Conservation (phyloP, 2,888 invertebrate genomes). For the Scaptomyza caliginosa region DNA sequence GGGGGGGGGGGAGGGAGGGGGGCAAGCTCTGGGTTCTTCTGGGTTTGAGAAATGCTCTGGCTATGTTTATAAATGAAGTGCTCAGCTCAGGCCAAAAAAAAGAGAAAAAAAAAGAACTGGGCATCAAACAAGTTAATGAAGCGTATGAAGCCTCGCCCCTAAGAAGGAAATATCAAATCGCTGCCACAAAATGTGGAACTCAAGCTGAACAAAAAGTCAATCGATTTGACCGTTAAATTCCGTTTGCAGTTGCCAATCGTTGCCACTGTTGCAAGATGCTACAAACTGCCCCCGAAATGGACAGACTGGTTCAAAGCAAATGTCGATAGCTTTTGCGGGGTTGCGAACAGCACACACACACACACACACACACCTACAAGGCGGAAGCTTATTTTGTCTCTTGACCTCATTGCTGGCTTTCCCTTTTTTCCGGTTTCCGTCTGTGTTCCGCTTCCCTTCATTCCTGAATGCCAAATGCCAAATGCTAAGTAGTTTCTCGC, state of each 20-base stretch:
- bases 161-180: slow-evolving; percentile 1
- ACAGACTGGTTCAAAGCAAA: slow-evolving; percentile 18
- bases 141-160: slow-evolving; percentile 50
- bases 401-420: slow-evolving; percentile 68
- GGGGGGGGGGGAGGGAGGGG: no score
- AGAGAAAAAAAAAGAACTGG: slow-evolving; percentile 4
- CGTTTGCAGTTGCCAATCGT: slow-evolving; percentile 25
- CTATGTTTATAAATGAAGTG: slow-evolving; percentile 48
- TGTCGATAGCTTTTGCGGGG: neutral
- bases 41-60: neutral
- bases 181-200: slow-evolving; percentile 8
- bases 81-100: slow-evolving; percentile 4
- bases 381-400: slow-evolving; percentile 76
- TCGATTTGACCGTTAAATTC: slow-evolving; percentile 74
- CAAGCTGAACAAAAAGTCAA: slow-evolving; percentile 62
- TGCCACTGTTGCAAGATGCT: neutral
- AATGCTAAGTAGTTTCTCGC: slow-evolving; percentile 78
- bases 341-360: slow-evolving; percentile 5
- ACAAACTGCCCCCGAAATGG: slow-evolving; percentile 38
- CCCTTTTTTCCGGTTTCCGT: slow-evolving; percentile 14
- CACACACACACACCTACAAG: neutral
- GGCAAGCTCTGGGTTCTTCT: neutral
- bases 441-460: neutral
- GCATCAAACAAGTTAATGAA: slow-evolving; percentile 76
- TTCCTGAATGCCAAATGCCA: slow-evolving; percentile 46